phyloP scores from a whole-genome alignment of 30 jellyfish, hydroid and myxozoan species.

The Nemopilema nomurai region DNA sequence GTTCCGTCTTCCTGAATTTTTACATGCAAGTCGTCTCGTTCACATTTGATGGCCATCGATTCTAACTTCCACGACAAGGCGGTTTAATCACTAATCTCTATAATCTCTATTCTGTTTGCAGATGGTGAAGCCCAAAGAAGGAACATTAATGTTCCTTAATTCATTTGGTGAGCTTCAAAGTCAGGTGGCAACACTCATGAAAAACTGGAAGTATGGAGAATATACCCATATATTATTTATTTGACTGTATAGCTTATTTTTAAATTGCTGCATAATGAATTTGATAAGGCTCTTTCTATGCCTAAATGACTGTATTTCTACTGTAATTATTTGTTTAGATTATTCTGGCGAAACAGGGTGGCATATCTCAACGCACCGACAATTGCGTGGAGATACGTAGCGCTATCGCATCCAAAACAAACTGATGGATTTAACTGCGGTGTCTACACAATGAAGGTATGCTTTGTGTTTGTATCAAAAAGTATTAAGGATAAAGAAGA shows the following conservation, averaged over 20 bases:
- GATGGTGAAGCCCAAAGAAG: background rate
- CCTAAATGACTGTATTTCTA: background rate
- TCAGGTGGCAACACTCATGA: constrained; percentile 4
- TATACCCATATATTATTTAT: background rate
- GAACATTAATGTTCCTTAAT: background rate
- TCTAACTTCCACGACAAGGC: background rate
- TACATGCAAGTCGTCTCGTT: background rate
- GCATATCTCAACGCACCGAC: constrained; percentile 1
- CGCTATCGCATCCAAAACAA: constrained; percentile 7
- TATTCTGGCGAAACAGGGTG: constrained; percentile 14
- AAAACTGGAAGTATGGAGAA: constrained; percentile 6
- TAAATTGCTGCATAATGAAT: background rate
- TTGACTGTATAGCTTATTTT: background rate
- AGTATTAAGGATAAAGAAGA: background rate
- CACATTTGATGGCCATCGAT: background rate
- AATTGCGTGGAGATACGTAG: background rate
- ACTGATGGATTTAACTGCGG: constrained; percentile 17
- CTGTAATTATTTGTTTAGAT: background rate
- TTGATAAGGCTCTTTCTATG: constrained; percentile 1
- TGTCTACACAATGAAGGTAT: constrained; percentile 15
- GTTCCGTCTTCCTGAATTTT: background rate
- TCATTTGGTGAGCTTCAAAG: constrained; percentile 9
- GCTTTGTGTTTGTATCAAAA: background rate
- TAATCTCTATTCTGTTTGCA: background rate
- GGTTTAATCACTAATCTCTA: background rate